Conservation (phyloP, 2,888 invertebrate genomes). For the Timema cristinae region DNA sequence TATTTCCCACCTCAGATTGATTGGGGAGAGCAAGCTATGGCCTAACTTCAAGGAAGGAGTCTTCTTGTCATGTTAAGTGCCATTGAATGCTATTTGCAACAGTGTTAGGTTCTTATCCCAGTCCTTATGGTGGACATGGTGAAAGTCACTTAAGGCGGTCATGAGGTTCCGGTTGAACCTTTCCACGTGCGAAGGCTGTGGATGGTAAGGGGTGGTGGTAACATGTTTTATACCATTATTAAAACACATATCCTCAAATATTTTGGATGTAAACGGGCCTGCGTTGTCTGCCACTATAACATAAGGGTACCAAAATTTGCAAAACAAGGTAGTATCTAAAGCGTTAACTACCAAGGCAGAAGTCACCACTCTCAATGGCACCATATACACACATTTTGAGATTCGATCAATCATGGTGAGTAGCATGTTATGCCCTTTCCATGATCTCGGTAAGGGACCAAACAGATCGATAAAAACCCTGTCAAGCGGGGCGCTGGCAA, state of each 20-base stretch:
- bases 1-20: too few species aligned
- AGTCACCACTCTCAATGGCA: neutral
- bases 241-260: neutral
- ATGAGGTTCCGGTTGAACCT: neutral
- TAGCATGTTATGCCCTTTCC: neutral
- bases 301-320: neutral
- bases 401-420: neutral
- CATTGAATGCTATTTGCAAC: neutral
- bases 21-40: too few species aligned
- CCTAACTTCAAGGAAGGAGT: too few species aligned
- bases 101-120: neutral
- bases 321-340: neutral
- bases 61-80: neutral
- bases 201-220: neutral
- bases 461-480: neutral
- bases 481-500: neutral
- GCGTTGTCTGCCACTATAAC: neutral
- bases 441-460: neutral
- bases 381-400: neutral
- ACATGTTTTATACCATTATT: neutral
- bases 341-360: neutral
- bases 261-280: neutral
- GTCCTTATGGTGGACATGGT: too few species aligned
- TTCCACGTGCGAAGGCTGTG: neutral
- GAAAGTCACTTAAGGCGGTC: neutral